Percentiles rank a stretch among this genome's conserved stretches.
phyloP scores from a whole-genome alignment of 2,797 vertebrate genomes.

The Micromesistius poutassou region DNA sequence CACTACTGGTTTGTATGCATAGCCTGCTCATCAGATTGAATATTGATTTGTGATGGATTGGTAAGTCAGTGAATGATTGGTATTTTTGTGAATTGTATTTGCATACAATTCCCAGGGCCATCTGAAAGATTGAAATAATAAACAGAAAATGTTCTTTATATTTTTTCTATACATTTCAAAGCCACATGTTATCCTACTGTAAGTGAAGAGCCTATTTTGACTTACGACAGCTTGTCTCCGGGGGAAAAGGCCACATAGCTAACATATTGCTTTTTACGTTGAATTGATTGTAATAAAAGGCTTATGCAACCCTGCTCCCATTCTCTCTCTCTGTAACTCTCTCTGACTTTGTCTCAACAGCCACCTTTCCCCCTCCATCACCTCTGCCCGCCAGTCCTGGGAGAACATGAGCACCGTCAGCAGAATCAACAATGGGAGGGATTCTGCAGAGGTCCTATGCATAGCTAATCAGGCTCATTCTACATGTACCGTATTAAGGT shows the following conservation, averaged over 20 bases:
- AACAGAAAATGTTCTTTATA: not conserved
- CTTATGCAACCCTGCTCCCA: not conserved
- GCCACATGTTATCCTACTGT: not conserved
- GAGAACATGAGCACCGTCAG: slow-evolving; percentile 51
- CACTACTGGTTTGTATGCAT: no score
- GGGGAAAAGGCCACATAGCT: not conserved
- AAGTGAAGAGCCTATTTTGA: not conserved
- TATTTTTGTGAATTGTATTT: not conserved
- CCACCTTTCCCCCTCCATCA: slow-evolving; percentile 25
- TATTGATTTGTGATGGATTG: not conserved
- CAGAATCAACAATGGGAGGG: slow-evolving; percentile 61
- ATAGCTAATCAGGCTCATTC: slow-evolving; percentile 63
- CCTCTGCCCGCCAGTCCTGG: slow-evolving; percentile 24
- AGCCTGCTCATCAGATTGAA: not conserved
- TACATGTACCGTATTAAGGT: slow-evolving; percentile 29
- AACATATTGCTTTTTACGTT: not conserved
- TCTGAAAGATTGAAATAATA: not conserved
- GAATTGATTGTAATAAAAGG: not conserved
- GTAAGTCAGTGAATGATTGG: not conserved
- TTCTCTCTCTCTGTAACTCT: not conserved
- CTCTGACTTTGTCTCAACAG: not conserved
- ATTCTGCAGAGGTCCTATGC: slow-evolving; percentile 55
- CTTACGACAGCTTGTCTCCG: not conserved
- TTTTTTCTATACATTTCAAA: not conserved
- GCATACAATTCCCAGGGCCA: no score